phyloP scores from a whole-genome alignment of 2,888 invertebrate species.

The Diarsia mendica region DNA sequence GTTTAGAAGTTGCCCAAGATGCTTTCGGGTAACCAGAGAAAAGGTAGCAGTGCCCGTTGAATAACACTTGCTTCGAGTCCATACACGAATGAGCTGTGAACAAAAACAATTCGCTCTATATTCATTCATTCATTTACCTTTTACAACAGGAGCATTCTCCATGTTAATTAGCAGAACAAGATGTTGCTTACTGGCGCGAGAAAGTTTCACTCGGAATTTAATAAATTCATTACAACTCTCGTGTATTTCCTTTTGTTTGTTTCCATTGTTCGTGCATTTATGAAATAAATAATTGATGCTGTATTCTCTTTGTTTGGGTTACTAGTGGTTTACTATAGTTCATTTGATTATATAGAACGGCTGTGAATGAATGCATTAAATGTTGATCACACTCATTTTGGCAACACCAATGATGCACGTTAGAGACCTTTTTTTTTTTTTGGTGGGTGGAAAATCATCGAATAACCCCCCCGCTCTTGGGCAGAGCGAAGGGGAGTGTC shows the following conservation, averaged over 20 bases:
- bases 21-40: slow-evolving; percentile 94
- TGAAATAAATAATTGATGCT: slow-evolving; percentile 34
- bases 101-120: slow-evolving; percentile 50
- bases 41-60: slow-evolving; percentile 93
- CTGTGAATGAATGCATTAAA: neutral
- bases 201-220: slow-evolving; percentile 41
- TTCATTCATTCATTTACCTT: slow-evolving; percentile 17
- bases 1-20: slow-evolving; percentile 91
- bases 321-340: neutral
- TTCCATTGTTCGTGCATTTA: slow-evolving; percentile 21
- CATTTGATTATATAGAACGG: neutral
- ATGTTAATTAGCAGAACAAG: slow-evolving; percentile 32
- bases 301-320: neutral
- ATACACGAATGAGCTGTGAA: slow-evolving; percentile 92
- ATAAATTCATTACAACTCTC: slow-evolving; percentile 36
- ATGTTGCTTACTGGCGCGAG: slow-evolving; percentile 7
- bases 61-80: slow-evolving; percentile 92
- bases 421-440: too few species aligned
- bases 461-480: too few species aligned
- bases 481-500: too few species aligned
- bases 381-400: neutral
- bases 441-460: too few species aligned
- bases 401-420: slow-evolving; percentile 8
- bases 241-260: slow-evolving; percentile 32
- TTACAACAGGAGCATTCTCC: slow-evolving; percentile 9